Conservation (phyloP, 2,888 invertebrate genomes). For the Bellardia pandia region DNA sequence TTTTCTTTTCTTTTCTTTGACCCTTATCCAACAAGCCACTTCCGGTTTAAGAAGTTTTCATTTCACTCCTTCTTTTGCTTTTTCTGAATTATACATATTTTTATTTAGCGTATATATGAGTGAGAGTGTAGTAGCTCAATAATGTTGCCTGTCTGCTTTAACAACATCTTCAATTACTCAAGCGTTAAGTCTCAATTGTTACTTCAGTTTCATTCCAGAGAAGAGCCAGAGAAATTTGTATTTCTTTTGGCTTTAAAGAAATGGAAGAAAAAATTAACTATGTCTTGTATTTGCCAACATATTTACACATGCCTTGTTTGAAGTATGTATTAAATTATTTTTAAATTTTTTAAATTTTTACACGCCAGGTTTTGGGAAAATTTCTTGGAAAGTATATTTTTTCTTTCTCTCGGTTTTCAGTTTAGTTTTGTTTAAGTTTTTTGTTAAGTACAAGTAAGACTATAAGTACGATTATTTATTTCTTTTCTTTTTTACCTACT, state of each 20-base stretch:
- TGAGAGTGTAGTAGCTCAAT: conserved; percentile 23
- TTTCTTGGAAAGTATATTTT: not conserved
- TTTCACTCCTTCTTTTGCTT: not conserved
- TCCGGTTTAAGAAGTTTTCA: conserved; percentile 47
- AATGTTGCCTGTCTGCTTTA: conserved; percentile 60
- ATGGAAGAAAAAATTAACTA: not conserved
- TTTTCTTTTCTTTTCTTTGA: conserved; percentile 65
- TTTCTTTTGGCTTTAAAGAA: not conserved
- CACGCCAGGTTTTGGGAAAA: not conserved
- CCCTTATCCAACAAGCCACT: conserved; percentile 54
- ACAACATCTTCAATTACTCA: conserved; percentile 70
- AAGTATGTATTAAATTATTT: conserved; percentile 9
- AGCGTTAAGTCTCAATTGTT: conserved; percentile 72
- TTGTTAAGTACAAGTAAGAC: conserved; percentile 17
- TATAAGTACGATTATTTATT: conserved; percentile 42
- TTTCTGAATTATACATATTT: conserved; percentile 1
- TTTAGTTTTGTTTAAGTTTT: conserved; percentile 60
- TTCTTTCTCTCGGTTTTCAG: not conserved
- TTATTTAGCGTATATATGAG: not conserved
- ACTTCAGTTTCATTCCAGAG: conserved; percentile 21
- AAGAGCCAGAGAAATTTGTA: conserved; percentile 20
- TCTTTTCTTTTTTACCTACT: conserved; percentile 44
- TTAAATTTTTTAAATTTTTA: conserved; percentile 16
- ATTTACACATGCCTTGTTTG: not conserved
- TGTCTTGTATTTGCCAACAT: not conserved